Percentiles rank a stretch among this genome's conserved stretches.
Evolutionary conservation across 2,888 invertebrate species (phyloP).

Genomic region (Blomia tropicalis): DNA sequence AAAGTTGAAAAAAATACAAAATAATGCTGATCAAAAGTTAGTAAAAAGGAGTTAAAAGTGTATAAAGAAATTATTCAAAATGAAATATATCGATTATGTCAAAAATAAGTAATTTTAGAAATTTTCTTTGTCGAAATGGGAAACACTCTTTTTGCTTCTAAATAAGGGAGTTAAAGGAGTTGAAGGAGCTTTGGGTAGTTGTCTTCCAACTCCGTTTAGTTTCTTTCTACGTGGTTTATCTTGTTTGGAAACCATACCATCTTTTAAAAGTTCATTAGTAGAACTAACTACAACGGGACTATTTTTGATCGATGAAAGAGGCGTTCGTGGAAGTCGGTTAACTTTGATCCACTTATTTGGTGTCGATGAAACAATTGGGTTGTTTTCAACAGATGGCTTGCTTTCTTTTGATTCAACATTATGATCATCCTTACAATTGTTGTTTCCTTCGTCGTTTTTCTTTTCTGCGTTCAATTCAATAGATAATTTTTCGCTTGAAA

Average conservation of each 20-base stretch:
- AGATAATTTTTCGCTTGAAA: neutral
- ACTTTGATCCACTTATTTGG: neutral
- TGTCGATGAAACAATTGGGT: neutral
- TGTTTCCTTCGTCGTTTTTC: neutral
- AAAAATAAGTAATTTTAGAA: neutral
- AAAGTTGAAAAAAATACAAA: neutral
- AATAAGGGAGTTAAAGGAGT: slow-evolving; percentile 9
- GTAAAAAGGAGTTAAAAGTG: neutral
- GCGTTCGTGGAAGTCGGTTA: neutral
- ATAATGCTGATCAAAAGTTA: neutral
- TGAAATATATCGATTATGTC: neutral
- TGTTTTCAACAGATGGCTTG: neutral
- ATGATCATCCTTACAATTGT: neutral
- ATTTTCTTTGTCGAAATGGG: slow-evolving; percentile 13
- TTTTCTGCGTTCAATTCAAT: neutral
- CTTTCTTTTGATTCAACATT: neutral
- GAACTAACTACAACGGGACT: neutral
- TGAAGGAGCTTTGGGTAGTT: neutral
- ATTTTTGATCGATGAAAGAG: neutral
- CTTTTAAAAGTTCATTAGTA: neutral
- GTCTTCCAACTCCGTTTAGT: neutral
- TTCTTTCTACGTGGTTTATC: neutral
- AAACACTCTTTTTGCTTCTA: neutral
- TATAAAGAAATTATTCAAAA: neutral
- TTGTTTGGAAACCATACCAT: neutral